Base-by-base conservation (phyloP, 1,140 invertebrate genomes). In the Drosophila sulfurigaster region DNA sequence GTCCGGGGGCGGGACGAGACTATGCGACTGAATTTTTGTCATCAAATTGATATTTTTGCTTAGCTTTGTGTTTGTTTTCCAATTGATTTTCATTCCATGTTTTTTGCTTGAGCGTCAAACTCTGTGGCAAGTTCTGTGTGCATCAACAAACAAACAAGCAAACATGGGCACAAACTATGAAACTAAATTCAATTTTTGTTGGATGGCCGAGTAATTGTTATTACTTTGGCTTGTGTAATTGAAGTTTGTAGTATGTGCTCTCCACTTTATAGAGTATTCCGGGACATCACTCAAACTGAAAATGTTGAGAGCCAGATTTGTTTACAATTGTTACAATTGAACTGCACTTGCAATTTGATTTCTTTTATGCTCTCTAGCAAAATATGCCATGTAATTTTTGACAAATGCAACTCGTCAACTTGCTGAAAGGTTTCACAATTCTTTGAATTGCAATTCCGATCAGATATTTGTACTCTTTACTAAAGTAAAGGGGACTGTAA, bases 21-120 rank as follows among this genome's bases (percentile, higher is more conserved):
- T 38, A 32, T 51, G 32, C 43, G 25, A 45, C 54, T 46, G 48
- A 75, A 72, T 45, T 59, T 63, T 65, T 75, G 51, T 75, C 58
- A 63, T 70, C 72, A 63, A 62, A 70, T 75, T 75, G 72, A 57
- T 57, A 57, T 68, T 63, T 75, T 57, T 63, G 66, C 58, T 64
- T 56, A 58, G 67, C 66, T 56, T 58, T 75, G 30, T 64, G 72
- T 75, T 75, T 75, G 43, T 63, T 70, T 63, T 63, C 43, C 72
- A 63, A 75, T 70, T 56, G 66, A 75, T 57, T 75, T 70, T 65
- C 62, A 49, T 58, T 56, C 38, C 13, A 46, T 30, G 28, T n/a
- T 60, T 67, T 72, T 57, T 66, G 62, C 52, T 48, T 52, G 38
- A 15, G 8, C 16, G 32, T n/a, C 15, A 32, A 32, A 43, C 8